Evolutionary conservation across 30 jellyfish, hydroid and myxozoan species (phyloP), one percentile per base, ranked within the genome.

Genomic region (Aurelia coerulea): DNA sequence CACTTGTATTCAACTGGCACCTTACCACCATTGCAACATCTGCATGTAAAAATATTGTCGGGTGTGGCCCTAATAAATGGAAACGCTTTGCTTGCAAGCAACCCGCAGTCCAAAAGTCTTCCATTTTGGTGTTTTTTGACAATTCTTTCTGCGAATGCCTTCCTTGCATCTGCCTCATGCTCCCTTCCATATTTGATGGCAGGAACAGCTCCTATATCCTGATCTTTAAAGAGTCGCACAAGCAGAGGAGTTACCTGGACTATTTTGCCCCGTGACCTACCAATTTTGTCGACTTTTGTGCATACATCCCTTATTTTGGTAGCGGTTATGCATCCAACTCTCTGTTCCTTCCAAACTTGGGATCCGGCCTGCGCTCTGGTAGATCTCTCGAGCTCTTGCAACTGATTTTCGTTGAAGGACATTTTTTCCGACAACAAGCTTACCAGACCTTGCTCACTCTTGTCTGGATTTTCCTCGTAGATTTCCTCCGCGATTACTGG

Each of bases 61-160:
- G 94, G 94, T 52, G 90, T 17, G 32, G 94, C 94, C 32, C 42
- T 90, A 73, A 85, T 74, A 59, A 35, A 85, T 32, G 94, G 79
- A 23, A n/a, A 11, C 17, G 52, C 52, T 73, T 70, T 62, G 37
- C 17, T 14, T 3, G 74, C 51, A 52, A 32, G 64, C 71, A 85
- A 53, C 17, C 92, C 92, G 53, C 78, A 17, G 37, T 39, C 17
- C 74, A 33, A 42, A 33, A 37, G 42, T 51, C 64, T 85, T 4
- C 29, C 41, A 0, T 60, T 73, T 19, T 32, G 49, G 62, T 85
- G 90, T 37, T 34, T 73, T 23, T 29, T 54, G 7, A 62, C 83
- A 33, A 54, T 74, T 9, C 33, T 7, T n/a, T 90, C 68, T 73
- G 58, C 32, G 74, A 85, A 84, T 19, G 81, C 13, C 49, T 73